A percentile compares a stretch with the other conserved stretches of the same genome.
These are phyloP conservation scores for Scaptomyza tumidula DNA, from an alignment of 2,888 invertebrate species.

Conservation along the genomic window DNA sequence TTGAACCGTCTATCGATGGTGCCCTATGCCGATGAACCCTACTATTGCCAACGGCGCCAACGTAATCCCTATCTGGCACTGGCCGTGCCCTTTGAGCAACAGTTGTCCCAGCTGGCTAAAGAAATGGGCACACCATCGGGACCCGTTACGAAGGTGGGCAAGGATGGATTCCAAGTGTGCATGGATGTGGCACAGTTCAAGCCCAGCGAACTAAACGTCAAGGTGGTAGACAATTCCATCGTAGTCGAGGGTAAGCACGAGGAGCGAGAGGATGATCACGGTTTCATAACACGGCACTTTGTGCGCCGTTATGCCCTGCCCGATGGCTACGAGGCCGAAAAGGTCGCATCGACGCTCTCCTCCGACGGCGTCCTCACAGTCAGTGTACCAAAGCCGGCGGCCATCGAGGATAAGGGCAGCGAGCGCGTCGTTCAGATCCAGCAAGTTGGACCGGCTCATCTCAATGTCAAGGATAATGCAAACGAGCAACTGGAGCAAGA, in stretches of 20 bases:
- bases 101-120: constrained; percentile 61
- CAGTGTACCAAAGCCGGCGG: constrained; percentile 87
- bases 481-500: constrained; percentile 53
- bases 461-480: constrained; percentile 75
- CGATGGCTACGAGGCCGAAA: constrained; percentile 88
- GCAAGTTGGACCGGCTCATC: constrained; percentile 87
- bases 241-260: constrained; percentile 90
- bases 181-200: constrained; percentile 89
- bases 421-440: constrained; percentile 87
- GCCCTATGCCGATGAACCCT: constrained; percentile 60
- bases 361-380: constrained; percentile 93
- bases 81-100: constrained; percentile 54
- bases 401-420: constrained; percentile 79
- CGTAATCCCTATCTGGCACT: constrained; percentile 55
- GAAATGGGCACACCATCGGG: constrained; percentile 47
- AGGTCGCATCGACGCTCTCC: constrained; percentile 90
- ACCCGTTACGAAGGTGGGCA: constrained; percentile 83
- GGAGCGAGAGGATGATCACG: constrained; percentile 89
- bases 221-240: constrained; percentile 87
- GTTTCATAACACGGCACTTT: constrained; percentile 92
- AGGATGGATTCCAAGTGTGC: constrained; percentile 89
- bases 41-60: constrained; percentile 49
- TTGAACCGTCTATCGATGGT: constrained; percentile 63
- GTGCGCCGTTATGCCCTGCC: constrained; percentile 89
- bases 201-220: constrained; percentile 89